Conservation (phyloP, 2,113 vertebrate genomes). For the human (Homo sapiens) region GRCh38 chr9:85805001-85805500, state of each 20-base stretch:
- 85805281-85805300: slow-evolving; percentile 18
- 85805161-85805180: slow-evolving; percentile 27
- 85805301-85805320: slow-evolving; percentile 21
- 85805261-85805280: not conserved
- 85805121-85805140: slow-evolving; percentile 74
- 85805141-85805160: slow-evolving; percentile 76
- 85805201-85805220: slow-evolving; percentile 53
- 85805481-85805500: not conserved
- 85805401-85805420: slow-evolving; percentile 11
- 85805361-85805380: not conserved
- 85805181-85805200: slow-evolving; percentile 52
- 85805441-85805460: not conserved
- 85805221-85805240: slow-evolving; percentile 74
- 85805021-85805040: not conserved
- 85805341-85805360: not conserved
- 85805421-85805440: not conserved
- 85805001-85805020: not conserved
- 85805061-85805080: slow-evolving; percentile 16
- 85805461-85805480: not conserved
- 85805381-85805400: not conserved
- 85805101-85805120: slow-evolving; percentile 75
- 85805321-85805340: not conserved
- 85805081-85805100: slow-evolving; percentile 25
- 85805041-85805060: not conserved
- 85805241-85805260: slow-evolving; percentile 31